Conservation (phyloP, 2,888 invertebrate species). For the Unio delphinus region DNA sequence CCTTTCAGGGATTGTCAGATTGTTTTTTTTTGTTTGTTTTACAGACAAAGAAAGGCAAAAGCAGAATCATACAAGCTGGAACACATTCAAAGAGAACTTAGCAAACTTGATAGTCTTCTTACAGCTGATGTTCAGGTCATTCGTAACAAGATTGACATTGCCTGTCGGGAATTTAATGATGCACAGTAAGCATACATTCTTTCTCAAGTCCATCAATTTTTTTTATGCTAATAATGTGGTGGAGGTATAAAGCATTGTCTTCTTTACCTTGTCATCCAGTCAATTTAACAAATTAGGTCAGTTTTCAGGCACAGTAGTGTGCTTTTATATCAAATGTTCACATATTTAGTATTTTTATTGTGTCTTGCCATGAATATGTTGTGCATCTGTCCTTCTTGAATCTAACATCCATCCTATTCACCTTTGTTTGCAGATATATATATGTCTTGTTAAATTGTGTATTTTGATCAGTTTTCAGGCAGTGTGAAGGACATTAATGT, state of each 20-base stretch:
- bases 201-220: background rate
- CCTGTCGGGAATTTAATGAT: conserved; percentile 81
- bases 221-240: background rate
- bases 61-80: conserved; percentile 76
- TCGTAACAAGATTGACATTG: conserved; percentile 83
- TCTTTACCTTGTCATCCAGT: background rate
- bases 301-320: background rate
- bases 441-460: too few relatives aligned
- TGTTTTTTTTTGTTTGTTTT: conserved; percentile 8
- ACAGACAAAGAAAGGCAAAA: conserved; percentile 82
- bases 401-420: too few relatives aligned
- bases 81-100: conserved; percentile 72
- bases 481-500: too few relatives aligned
- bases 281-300: background rate
- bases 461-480: too few relatives aligned
- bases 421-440: too few relatives aligned
- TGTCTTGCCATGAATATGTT: too few relatives aligned
- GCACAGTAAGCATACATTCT: conserved; percentile 78
- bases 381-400: too few relatives aligned
- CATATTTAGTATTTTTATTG: background rate
- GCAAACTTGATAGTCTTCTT: conserved; percentile 74
- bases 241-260: background rate
- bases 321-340: background rate
- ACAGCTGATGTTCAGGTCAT: conserved; percentile 84
- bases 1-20: too few relatives aligned